phyloP scores from a whole-genome alignment of 2,888 invertebrate species.

The Hoplodrina blanda region DNA sequence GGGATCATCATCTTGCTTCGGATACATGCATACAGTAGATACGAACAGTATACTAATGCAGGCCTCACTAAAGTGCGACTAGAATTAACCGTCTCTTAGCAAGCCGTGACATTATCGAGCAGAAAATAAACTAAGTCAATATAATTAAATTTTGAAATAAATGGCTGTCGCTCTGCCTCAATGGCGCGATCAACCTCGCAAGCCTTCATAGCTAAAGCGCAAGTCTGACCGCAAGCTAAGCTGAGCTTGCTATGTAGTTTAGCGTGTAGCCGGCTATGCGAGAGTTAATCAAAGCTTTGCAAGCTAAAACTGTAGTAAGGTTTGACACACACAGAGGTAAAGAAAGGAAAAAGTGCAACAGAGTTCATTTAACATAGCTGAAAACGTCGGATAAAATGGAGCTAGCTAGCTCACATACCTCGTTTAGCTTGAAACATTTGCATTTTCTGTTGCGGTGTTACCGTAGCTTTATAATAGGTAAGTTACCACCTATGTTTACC shows the following conservation, averaged over 20 bases:
- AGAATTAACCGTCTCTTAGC: conserved; percentile 62
- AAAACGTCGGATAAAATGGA: background rate
- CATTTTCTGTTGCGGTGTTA: background rate
- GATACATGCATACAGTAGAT: conserved; percentile 22
- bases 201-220: conserved; percentile 6
- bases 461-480: background rate
- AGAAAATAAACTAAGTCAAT: conserved; percentile 80
- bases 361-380: too few species aligned
- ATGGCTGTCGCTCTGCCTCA: conserved; percentile 80
- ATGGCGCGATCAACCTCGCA: conserved; percentile 66
- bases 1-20: conserved; percentile 74
- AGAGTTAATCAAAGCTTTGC: background rate
- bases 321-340: background rate
- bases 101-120: conserved; percentile 73
- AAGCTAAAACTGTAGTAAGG: background rate
- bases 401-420: background rate
- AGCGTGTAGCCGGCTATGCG: too few species aligned
- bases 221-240: conserved; percentile 8
- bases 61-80: conserved; percentile 15
- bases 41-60: conserved; percentile 5
- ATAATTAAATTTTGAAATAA: conserved; percentile 85
- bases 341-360: background rate
- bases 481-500: background rate
- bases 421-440: background rate
- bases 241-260: background rate